Evolutionary conservation across 2,797 vertebrate species (phyloP), one percentile per base, ranked within the genome.

Genomic region (Pteronotus mesoamericanus): DNA sequence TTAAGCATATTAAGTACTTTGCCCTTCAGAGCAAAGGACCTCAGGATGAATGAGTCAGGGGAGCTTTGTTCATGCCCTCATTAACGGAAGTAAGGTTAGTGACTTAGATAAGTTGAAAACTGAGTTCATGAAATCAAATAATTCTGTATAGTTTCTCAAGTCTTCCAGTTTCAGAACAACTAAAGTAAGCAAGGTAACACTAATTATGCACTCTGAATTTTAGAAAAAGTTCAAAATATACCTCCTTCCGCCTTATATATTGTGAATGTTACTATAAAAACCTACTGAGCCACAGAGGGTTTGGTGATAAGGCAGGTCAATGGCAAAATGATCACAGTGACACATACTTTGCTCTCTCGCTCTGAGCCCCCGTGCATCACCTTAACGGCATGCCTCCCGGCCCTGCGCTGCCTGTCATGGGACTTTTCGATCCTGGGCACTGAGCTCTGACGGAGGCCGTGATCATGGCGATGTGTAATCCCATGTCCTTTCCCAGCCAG

Each of bases 71-170:
- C 53, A 51, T 55, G 66, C 26, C 48, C 69, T 95, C 96, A 94
- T 96, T 96, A 82, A 95, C 93, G 68, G 69, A 90, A 97, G 92
- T 90, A 88, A 87, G 92, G 94, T 96, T 84, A 95, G 91, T 64
- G 75, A 77, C 55, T 95, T 61, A 86, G 72, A 37, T 80, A 96
- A 96, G 51, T 93, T 94, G 89, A 91, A 97, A 96, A 66, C 44
- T 9, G 44, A 89, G 68, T 91, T 94, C 66, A 75, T 96, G 94
- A 91, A 94, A 80, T 66, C 66, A 93, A 94, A 84, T 94, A 84
- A 85, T 89, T 94, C 77, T 94, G 37, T 89, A 22, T 87, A 89
- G 59, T 86, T 94, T 22, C 74, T 95, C 32, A 37, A 86, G 59
- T 64, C 24, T 57, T 91, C 42, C 9, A 77, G 88, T 92, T 92